phyloP scores from a whole-genome alignment of 2,113 vertebrate species.

The Isichthys henryi region DNA sequence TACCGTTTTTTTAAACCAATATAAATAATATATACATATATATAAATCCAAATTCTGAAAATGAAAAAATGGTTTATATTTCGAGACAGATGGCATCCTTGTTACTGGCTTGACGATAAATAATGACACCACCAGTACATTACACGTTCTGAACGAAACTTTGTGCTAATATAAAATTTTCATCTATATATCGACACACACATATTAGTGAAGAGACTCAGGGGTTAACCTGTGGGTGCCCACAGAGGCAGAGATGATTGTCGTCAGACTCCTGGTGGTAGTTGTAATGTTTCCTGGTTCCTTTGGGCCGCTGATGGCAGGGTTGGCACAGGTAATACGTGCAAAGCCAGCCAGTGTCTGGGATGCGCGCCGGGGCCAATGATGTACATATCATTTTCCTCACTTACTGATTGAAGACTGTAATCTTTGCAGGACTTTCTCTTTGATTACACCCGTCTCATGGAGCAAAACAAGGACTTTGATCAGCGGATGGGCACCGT shows the following conservation, averaged over 20 bases:
- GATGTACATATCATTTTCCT: conserved; percentile 69
- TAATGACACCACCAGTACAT: not conserved
- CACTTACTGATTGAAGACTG: conserved; percentile 20
- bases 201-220: conserved; percentile 48
- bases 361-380: conserved; percentile 55
- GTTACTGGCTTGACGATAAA: not conserved
- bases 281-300: conserved; percentile 37
- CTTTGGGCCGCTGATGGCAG: conserved; percentile 58
- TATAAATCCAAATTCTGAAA: not conserved
- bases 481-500: conserved; percentile 66
- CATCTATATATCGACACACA: not conserved
- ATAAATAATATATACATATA: not conserved
- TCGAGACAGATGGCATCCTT: not conserved
- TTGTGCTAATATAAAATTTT: not conserved
- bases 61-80: not conserved
- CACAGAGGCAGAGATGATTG: conserved; percentile 42
- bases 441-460: conserved; percentile 52
- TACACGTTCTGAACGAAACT: not conserved
- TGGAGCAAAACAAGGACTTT: conserved; percentile 66
- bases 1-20: conserved; percentile 7
- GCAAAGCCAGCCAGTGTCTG: conserved; percentile 52
- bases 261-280: conserved; percentile 26
- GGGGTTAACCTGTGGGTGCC: conserved; percentile 53
- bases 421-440: conserved; percentile 58
- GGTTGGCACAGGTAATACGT: conserved; percentile 67